Evolutionary conservation across 2,797 vertebrate genomes (phyloP).

Genomic region (Sebastolobus altivelis): DNA sequence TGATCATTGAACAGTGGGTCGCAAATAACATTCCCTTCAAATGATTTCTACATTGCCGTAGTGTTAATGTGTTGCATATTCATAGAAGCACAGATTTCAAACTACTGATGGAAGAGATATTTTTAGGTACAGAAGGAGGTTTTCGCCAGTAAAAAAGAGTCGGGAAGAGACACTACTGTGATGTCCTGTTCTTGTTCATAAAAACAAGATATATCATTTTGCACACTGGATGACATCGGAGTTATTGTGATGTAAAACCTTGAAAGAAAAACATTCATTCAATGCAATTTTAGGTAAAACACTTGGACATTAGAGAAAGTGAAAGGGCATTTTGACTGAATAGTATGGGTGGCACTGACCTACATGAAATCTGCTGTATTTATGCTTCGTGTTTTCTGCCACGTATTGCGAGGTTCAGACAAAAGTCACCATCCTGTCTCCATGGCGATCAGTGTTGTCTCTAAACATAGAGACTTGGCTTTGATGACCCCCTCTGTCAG

Average conservation of each 20-base stretch:
- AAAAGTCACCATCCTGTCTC: constrained; percentile 62
- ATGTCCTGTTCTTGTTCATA: neutral
- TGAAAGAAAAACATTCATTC: neutral
- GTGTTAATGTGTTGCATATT: constrained; percentile 40
- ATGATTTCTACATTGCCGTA: constrained; percentile 27
- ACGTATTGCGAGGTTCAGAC: constrained; percentile 38
- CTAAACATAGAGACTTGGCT: constrained; percentile 45
- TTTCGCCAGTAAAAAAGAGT: constrained; percentile 3
- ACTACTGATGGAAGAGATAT: constrained; percentile 7
- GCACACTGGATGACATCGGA: neutral
- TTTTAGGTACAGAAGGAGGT: neutral
- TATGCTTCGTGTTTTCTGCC: constrained; percentile 45
- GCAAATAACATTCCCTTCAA: constrained; percentile 36
- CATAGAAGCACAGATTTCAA: constrained; percentile 17
- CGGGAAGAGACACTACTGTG: neutral
- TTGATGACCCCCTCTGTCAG: constrained; percentile 48
- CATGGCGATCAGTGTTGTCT: constrained; percentile 66
- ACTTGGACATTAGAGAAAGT: neutral
- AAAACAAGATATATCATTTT: constrained; percentile 1
- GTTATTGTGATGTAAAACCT: constrained; percentile 18
- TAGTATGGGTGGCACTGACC: constrained; percentile 2
- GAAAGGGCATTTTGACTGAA: neutral
- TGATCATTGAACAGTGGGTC: constrained; percentile 26
- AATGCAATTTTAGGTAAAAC: neutral
- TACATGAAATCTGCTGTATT: constrained; percentile 26